Percentiles rank a stretch among this genome's conserved stretches.
Conservation (phyloP, 2,888 invertebrate species). For the Drosophila kambysellisi region DNA sequence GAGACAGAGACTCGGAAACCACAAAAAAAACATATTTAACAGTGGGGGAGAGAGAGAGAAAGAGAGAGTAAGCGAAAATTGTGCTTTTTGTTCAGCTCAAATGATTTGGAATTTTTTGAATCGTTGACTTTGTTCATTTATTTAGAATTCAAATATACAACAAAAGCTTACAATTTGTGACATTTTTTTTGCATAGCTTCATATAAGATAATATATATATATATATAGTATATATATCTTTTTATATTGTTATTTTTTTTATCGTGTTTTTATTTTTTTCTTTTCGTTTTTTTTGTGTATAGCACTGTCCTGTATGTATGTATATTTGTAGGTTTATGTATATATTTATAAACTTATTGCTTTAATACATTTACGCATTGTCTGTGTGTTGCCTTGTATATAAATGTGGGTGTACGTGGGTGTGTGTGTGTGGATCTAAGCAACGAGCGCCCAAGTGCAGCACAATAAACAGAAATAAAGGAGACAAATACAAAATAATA, state of each 20-base stretch:
- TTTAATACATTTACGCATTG: slow-evolving; percentile 69
- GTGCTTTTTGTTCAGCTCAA: slow-evolving; percentile 26
- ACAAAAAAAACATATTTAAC: slow-evolving; percentile 22
- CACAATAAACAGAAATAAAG: slow-evolving; percentile 26
- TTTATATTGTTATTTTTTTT: slow-evolving; percentile 37
- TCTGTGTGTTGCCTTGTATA: slow-evolving; percentile 30
- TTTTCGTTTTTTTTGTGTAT: slow-evolving; percentile 49
- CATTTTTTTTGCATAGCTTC: slow-evolving; percentile 57
- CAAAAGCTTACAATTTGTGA: slow-evolving; percentile 77
- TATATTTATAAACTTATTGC: slow-evolving; percentile 72
- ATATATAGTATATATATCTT: slow-evolving; percentile 49
- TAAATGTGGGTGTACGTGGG: slow-evolving; percentile 16
- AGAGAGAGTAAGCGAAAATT: slow-evolving; percentile 25
- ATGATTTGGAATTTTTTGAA: slow-evolving; percentile 46
- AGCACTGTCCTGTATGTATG: slow-evolving; percentile 70
- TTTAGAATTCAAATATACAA: slow-evolving; percentile 77
- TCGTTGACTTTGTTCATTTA: slow-evolving; percentile 68
- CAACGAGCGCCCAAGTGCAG: slow-evolving; percentile 46
- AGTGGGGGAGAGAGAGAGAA: slow-evolving; percentile 18
- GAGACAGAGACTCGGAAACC: slow-evolving; percentile 51
- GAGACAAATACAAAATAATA: slow-evolving; percentile 36
- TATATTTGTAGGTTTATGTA: slow-evolving; percentile 70
- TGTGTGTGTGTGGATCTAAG: slow-evolving; percentile 37
- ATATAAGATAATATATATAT: slow-evolving; percentile 51
- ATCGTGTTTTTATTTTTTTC: slow-evolving; percentile 24